Conservation (phyloP, 2,888 invertebrate genomes). For the Lepidocyrtinus sp. region DNA sequence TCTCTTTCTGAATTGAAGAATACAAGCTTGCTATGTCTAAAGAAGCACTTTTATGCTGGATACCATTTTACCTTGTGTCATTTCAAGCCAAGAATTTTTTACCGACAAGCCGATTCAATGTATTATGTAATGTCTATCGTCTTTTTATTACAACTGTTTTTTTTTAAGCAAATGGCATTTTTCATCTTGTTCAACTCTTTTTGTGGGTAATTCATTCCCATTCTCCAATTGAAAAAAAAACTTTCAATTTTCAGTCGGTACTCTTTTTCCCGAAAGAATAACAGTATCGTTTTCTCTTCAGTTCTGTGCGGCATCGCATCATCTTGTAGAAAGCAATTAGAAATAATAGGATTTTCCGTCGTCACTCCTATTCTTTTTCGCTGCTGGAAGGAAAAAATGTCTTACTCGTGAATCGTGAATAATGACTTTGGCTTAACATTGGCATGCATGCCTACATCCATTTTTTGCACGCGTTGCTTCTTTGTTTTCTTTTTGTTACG, state of each 20-base stretch:
- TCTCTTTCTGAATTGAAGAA: neutral
- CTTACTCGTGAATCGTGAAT: slow-evolving; percentile 1
- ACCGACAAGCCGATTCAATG: neutral
- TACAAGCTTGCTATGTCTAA: neutral
- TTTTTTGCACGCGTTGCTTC: slow-evolving; percentile 5
- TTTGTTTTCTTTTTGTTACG: slow-evolving; percentile 3
- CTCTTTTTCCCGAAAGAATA: too few relatives aligned
- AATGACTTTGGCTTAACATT: neutral
- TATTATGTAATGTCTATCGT: slow-evolving; percentile 29
- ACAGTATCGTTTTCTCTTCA: neutral
- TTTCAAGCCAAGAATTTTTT: neutral
- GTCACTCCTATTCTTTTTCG: neutral
- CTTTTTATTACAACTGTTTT: slow-evolving; percentile 30
- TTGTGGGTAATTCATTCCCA: neutral
- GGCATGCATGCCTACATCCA: neutral
- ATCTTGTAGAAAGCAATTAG: slow-evolving; percentile 22
- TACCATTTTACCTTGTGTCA: neutral
- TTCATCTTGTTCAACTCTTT: neutral
- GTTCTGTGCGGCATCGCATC: neutral
- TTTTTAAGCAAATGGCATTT: neutral
- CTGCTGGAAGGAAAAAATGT: neutral
- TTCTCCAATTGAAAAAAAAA: too few relatives aligned
- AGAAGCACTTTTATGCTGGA: neutral
- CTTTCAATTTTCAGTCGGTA: slow-evolving; percentile 20
- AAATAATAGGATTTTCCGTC: slow-evolving; percentile 14